phyloP scores from a whole-genome alignment of 2,113 vertebrate genomes.

The Hippocampus zosterae region DNA sequence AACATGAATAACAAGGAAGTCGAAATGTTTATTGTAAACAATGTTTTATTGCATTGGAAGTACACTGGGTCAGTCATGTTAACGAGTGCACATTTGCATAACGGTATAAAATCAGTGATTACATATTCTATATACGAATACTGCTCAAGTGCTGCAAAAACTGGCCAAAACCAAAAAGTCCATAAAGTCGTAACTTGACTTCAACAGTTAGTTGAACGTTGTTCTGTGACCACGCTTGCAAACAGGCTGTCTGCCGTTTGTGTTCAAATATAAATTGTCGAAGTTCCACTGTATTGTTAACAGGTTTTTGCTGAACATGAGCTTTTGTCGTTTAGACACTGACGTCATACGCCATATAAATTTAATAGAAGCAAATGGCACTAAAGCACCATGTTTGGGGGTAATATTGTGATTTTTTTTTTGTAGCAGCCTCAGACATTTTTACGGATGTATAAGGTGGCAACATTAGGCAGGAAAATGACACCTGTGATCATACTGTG shows the following conservation, averaged over 20 bases:
- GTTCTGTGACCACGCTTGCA: not conserved
- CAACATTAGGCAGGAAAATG: not conserved
- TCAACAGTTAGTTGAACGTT: not conserved
- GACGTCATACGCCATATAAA: conserved; percentile 3
- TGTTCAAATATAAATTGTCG: not conserved
- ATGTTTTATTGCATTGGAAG: conserved; percentile 61
- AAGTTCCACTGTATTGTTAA: not conserved
- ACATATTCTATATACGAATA: not conserved
- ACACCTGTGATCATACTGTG: conserved; percentile 3
- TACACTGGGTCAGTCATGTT: conserved; percentile 37
- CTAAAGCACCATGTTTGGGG: not conserved
- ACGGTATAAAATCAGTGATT: not conserved
- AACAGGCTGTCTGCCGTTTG: too few species aligned
- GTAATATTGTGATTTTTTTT: not conserved
- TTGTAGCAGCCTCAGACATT: not conserved
- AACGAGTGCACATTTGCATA: not conserved
- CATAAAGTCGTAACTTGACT: not conserved
- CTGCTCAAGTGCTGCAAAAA: not conserved
- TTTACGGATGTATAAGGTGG: not conserved
- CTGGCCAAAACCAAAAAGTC: not conserved
- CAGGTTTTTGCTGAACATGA: not conserved
- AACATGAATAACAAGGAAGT: not conserved
- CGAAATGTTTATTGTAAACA: conserved; percentile 22
- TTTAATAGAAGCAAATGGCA: conserved; percentile 15
- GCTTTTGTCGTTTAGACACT: not conserved